Evolutionary conservation across 2,113 vertebrate species (phyloP), one percentile per base, ranked within the genome.

Genomic region (Thunnus thynnus): DNA sequence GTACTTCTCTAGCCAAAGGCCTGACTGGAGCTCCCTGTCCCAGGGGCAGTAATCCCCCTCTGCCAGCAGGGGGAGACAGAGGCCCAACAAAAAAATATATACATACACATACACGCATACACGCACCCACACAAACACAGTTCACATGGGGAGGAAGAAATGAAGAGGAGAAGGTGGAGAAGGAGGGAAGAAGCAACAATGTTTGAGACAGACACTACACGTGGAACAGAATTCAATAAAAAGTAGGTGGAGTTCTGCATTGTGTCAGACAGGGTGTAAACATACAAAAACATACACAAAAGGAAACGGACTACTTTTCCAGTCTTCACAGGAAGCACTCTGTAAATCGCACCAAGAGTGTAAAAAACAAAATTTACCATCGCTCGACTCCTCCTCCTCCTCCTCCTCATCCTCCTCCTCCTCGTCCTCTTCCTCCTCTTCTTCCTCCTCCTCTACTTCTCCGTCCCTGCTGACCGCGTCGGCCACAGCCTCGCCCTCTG

Each of bases 1-100:
- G 91, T 60, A 77, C 86, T 90, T 96, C 84, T 96, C 96, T 88
- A 97, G 95, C 97, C 96, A 97, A 80, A 96, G 95, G 91, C 96
- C 96, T 91, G 97, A 96, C 92, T 96, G 96, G 87, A 97, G 95
- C 90, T 98, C 97, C 92, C 83, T 97, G 88, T 97, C 96, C 97
- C 96, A 96, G 78, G 98, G 97, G 91, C 95, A 97, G 95, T 98
- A 98, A 95, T 97, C 97, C 60, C 97, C 97, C 96, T 97, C 97
- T 99, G 96, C 93, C 95, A 96, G 94, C 88, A 96, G 96, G 94
- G 95, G 96, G 96, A 94, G 93, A 93, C 94, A 96, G 68, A 95
- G 80, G 91, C 80, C 94, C 91, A 90, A 87, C 74, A 87, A 73
- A 79, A 85, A 90, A 86, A 22, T 14, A 70, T 73, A 64, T 70